Evolutionary conservation across 2,113 vertebrate species (phyloP).

Genomic region (Prionailurus bengalensis): DNA sequence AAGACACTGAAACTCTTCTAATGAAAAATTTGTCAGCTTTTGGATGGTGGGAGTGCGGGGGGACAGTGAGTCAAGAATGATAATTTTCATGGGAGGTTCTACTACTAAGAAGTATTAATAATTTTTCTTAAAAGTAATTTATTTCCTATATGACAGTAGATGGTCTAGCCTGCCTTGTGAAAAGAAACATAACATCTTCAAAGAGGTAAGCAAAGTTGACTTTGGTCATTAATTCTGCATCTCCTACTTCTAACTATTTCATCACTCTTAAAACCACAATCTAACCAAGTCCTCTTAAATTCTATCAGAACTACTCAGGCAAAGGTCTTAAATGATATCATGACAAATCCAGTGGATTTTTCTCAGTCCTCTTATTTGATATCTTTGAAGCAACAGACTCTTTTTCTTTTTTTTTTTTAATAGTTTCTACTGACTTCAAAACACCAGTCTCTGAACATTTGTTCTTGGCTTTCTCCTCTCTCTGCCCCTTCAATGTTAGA

Average conservation of each 20-base stretch:
- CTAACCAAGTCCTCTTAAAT: not conserved
- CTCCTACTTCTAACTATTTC: not conserved
- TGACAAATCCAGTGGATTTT: not conserved
- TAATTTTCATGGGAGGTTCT: not conserved
- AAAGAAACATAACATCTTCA: not conserved
- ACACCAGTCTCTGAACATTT: not conserved
- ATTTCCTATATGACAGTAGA: not conserved
- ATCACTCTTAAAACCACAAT: not conserved
- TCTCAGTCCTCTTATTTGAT: not conserved
- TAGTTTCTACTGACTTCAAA: not conserved
- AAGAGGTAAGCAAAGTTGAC: constrained; percentile 25
- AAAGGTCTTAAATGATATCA: not conserved
- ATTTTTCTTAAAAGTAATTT: constrained; percentile 15
- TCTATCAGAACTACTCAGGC: not conserved
- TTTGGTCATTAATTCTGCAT: not conserved
- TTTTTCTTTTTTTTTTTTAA: not conserved
- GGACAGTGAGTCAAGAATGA: not conserved
- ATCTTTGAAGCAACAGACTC: not conserved
- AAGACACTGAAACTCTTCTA: not conserved
- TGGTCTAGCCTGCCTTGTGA: not conserved
- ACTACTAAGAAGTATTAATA: constrained; percentile 2
- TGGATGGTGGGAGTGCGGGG: not conserved
- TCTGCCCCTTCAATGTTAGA: not conserved
- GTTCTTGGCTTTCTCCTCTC: not conserved
- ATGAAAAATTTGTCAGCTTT: not conserved